Evolutionary conservation across 2,113 vertebrate genomes (phyloP), one percentile per base, ranked within the genome.

Genomic region (Morone saxatilis): DNA sequence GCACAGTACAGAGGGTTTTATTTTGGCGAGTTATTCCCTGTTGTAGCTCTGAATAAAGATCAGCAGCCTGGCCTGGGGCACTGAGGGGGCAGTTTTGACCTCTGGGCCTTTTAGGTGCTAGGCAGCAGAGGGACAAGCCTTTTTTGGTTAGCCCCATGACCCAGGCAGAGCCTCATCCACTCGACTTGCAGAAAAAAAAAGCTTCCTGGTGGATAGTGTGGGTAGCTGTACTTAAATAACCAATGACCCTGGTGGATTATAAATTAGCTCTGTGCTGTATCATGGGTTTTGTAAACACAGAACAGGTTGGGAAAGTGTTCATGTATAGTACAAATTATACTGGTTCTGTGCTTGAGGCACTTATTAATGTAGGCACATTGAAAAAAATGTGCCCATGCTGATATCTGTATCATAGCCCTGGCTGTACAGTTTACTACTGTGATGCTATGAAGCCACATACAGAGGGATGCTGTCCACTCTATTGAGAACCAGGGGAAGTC

Each of bases 21-120:
- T 91, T 92, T 90, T 68, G 53, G 84, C 78, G 61, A 90, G 78
- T 84, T 81, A 89, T 93, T 89, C 22, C 78, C 82, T 86, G 81
- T 84, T 88, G 72, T 85, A 69, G 77, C 79, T 81, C 85, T 91
- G 87, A 89, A 89, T 94, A 90, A 92, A 93, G 82, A 91, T 89
- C 87, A 86, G 80, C 76, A 43, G 63, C 22, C 61, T 62, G 51
- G 16, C 31, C 50, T 65, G 57, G 31, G 22, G 10, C 8, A 4
- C 60, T 71, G 74, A 74, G 69, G 66, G 72, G 71, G 69, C 31
- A 53, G 48, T 45, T 84, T 71, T 93, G 87, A 94, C 89, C 91
- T 92, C 62, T 84, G 43, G 60, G 66, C 53, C 76, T 71, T 80
- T 61, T 54, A 81, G 88, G 73, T 76, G 59, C 51, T 12, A 45